These are phyloP conservation scores for Australoheros facetus DNA, from an alignment of 2,797 vertebrate genomes.

Conservation along the genomic window DNA sequence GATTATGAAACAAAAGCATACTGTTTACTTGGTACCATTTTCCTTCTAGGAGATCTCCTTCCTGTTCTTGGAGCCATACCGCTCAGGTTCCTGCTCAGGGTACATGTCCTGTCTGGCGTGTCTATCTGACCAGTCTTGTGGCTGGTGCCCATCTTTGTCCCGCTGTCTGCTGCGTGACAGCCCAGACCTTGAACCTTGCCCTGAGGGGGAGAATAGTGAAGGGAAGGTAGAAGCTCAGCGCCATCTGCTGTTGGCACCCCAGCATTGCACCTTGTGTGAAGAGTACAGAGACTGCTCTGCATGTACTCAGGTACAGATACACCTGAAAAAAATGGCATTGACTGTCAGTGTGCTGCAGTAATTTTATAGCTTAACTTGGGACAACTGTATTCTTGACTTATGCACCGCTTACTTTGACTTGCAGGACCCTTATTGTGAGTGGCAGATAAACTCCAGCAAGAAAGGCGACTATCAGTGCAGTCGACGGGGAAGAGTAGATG, in stretches of 20 bases:
- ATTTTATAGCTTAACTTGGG: not conserved
- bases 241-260: slow-evolving; percentile 85
- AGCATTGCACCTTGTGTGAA: slow-evolving; percentile 88
- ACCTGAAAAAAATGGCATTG: not conserved
- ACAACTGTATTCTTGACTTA: not conserved
- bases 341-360: not conserved
- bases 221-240: slow-evolving; percentile 72
- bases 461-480: slow-evolving; percentile 92
- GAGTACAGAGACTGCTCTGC: slow-evolving; percentile 91
- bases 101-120: slow-evolving; percentile 91
- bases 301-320: slow-evolving; percentile 85
- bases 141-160: slow-evolving; percentile 88
- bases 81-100: slow-evolving; percentile 82
- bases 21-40: not conserved
- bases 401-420: slow-evolving; percentile 9
- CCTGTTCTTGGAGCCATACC: slow-evolving; percentile 91
- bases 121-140: slow-evolving; percentile 91
- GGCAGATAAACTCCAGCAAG: slow-evolving; percentile 91
- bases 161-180: slow-evolving; percentile 83
- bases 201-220: slow-evolving; percentile 68
- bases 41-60: slow-evolving; percentile 89
- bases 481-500: slow-evolving; percentile 85
- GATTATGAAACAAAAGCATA: not conserved
- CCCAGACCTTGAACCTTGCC: slow-evolving; percentile 62
- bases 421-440: slow-evolving; percentile 91